phyloP scores from a whole-genome alignment of 2,888 invertebrate species.

The Aromia moschata region DNA sequence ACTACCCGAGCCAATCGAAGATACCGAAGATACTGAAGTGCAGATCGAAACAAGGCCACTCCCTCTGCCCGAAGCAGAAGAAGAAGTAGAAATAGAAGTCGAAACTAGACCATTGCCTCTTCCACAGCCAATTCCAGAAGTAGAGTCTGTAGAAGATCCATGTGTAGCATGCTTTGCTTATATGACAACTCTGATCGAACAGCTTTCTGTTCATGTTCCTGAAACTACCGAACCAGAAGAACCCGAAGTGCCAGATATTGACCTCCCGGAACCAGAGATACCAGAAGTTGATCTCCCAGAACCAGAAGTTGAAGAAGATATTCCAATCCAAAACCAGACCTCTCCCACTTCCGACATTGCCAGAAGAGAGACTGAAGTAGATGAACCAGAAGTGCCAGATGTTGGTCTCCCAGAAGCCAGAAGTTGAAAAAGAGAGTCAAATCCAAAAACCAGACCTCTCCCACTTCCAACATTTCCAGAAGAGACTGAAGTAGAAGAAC shows the following conservation, averaged over 20 bases:
- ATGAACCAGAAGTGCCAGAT: background rate
- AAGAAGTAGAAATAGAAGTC: background rate
- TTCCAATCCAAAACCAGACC: too few species aligned
- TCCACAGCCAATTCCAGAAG: constrained; percentile 1
- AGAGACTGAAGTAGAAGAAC: too few species aligned
- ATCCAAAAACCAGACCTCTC: too few species aligned
- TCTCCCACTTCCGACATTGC: constrained; percentile 1
- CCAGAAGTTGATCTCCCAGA: background rate
- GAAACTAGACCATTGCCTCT: background rate
- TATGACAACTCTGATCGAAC: constrained; percentile 25
- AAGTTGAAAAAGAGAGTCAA: too few species aligned
- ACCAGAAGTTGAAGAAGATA: constrained; percentile 20
- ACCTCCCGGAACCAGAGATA: background rate
- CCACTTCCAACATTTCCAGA: too few species aligned
- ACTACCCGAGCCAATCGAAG: too few species aligned
- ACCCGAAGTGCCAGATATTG: background rate
- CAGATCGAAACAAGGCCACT: background rate
- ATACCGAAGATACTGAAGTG: too few species aligned
- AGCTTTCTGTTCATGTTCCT: too few species aligned
- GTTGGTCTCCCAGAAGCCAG: too few species aligned
- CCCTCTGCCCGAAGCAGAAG: constrained; percentile 6
- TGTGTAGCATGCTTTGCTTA: constrained; percentile 31
- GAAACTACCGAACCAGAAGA: background rate
- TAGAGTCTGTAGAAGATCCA: constrained; percentile 6
- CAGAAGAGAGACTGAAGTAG: constrained; percentile 2